Base-by-base conservation (phyloP, 2,888 invertebrate species). In the Mythimna pallens region DNA sequence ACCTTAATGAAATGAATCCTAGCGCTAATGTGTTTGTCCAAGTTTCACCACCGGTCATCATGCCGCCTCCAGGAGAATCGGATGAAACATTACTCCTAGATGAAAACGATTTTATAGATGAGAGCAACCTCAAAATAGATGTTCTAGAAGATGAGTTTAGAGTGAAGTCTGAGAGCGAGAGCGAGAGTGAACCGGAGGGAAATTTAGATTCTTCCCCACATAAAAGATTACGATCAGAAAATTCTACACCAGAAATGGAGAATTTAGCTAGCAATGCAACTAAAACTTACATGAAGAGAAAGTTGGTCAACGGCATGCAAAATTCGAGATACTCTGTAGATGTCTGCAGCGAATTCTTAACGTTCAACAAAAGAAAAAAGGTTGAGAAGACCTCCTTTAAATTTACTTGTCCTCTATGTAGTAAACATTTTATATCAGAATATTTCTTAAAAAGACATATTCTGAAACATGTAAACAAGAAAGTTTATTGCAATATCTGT, bases 61-160 rank as follows among this genome's bases (percentile, higher is more conserved):
- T 94, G 85, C 92, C 94, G 0, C 70, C 87, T 3, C 78, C 84
- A 63, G 86, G 90, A 65, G 86, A 90, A 14, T 64, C 80, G 0
- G 91, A 93, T 67, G 89, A 92, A 25, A 81, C 78, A 1, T 61
- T 87, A n/a, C 65, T 88, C 1, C 14, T 87, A 8, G 84, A 89
- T 30, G 88, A 88, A 10, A 73, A 81, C 14, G 89, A 92, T 12
- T 81, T 87, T 40, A 69, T 88, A 4, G 90, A 92, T 70, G 94
- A 94, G 66, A 78, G 79, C 20, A 89, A 92, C 81, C 69, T 89
- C 0, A 91, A 91, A 78, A 82, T 94, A n/a, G 94, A 95, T 40
- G 91, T 95, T 9, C 76, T 96, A 68, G 96, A 96, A 90, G 96
- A 96, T 63, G 95, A 96, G 83, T 96, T 93, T 82, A 93, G 96